Conservation (phyloP, 1,140 invertebrate genomes). For the Hyposmocoma kahamanoa region DNA sequence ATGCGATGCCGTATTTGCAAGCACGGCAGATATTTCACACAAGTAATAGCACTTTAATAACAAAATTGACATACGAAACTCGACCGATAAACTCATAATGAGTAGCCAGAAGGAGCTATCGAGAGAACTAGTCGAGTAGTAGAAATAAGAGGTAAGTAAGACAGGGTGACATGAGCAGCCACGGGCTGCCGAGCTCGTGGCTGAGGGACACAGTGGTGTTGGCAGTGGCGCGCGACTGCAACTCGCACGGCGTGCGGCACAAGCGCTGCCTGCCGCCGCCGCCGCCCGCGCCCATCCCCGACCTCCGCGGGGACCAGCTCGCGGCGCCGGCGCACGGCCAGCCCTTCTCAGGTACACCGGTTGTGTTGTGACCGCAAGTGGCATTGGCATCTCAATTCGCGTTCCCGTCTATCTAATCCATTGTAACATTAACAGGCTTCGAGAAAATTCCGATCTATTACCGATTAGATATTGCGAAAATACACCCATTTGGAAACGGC, state of each 20-base stretch:
- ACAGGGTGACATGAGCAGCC: conserved; percentile 15
- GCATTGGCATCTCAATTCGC: neutral
- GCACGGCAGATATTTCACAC: too few relatives aligned
- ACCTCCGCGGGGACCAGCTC: conserved; percentile 85
- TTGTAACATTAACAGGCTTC: too few relatives aligned
- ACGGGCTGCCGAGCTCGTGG: conserved; percentile 11
- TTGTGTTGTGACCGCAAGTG: neutral
- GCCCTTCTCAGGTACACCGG: conserved; percentile 61
- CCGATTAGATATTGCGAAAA: too few relatives aligned
- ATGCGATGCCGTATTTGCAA: too few relatives aligned
- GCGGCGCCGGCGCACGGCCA: conserved; percentile 57
- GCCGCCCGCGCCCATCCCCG: conserved; percentile 84
- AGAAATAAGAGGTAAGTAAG: conserved; percentile 24
- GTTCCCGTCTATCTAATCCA: too few relatives aligned
- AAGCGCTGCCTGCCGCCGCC: conserved; percentile 86
- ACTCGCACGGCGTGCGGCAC: conserved; percentile 89
- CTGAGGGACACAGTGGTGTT: conserved; percentile 14
- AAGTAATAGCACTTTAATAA: too few relatives aligned
- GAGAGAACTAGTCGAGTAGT: too few relatives aligned
- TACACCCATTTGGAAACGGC: too few relatives aligned
- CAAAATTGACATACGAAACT: too few relatives aligned
- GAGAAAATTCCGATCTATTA: too few relatives aligned
- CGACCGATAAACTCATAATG: too few relatives aligned
- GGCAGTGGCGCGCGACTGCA: conserved; percentile 75
- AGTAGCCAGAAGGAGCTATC: too few relatives aligned